Evolutionary conservation across 2,113 vertebrate genomes (phyloP), one percentile per base, ranked within the genome.

Genomic region (Patagioenas fasciata): DNA sequence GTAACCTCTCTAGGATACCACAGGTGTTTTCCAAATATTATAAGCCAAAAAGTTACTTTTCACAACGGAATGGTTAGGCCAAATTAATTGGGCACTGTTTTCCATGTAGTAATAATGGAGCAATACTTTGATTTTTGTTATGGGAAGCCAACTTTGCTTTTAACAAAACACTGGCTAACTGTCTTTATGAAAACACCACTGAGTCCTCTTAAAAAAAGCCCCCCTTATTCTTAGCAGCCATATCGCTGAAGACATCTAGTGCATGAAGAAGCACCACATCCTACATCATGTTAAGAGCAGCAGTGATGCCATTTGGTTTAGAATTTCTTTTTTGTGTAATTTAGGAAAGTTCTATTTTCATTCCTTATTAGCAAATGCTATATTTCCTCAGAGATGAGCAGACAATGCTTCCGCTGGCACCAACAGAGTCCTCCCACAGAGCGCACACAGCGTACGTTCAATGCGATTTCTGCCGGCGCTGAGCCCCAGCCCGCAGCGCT

Each of bases 331-430:
- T 67, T 25, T 36, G 66, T 88, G 82, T 90, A 85, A 94, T 94
- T 94, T 86, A 86, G 85, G 91, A 72, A 91, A 51, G 74, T 67
- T 88, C 94, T 94, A 93, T 95, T 96, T 96, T 94, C 79, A 86
- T 36, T 86, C 64, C 90, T 93, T 7, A 34, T 85, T 34, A 91
- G 93, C 89, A 89, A 96, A 72, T 9, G 94, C 72, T 91, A 79
- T 24, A 19, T 51, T 73, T 47, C 94, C 83, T 4, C 81, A 70
- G 29, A 36, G 82, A 61, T 0, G 21, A 96, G 44, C 94, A 95
- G 92, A 95, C 92, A 95, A 77, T 93, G 94, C 91, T 95, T 95
- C 95, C 87, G 18, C 29, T 93, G 91, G 89, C 85, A 73, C 81
- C 13, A 13, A 4, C 28, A 67, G 87, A 53, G 69, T 80, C 89